These are phyloP conservation scores for Callospermophilus lateralis DNA, from an alignment of 2,113 vertebrate genomes.

Conservation along the genomic window DNA sequence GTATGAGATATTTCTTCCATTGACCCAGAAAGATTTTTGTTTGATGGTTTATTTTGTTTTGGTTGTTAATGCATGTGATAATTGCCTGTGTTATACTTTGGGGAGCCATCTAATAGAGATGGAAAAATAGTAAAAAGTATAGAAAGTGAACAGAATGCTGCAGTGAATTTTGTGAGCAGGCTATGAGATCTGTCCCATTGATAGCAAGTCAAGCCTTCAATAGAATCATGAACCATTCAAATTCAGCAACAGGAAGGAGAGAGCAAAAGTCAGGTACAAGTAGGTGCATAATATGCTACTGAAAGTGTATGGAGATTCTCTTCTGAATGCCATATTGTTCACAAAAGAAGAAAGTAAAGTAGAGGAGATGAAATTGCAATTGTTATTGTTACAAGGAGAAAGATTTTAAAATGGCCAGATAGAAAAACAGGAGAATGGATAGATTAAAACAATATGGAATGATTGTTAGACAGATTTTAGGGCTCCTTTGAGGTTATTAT, in stretches of 20 bases:
- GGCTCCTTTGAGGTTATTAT: background rate
- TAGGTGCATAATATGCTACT: background rate
- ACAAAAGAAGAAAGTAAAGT: background rate
- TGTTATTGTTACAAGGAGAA: background rate
- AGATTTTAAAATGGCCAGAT: background rate
- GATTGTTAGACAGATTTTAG: background rate
- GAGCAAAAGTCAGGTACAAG: accelerated
- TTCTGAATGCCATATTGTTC: background rate
- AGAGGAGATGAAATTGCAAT: background rate
- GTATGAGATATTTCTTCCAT: background rate
- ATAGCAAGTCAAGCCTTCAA: background rate
- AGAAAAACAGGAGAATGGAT: background rate
- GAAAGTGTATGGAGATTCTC: background rate
- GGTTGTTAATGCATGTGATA: background rate
- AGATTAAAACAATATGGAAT: background rate
- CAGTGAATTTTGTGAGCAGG: background rate
- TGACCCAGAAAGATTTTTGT: background rate
- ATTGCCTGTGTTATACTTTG: background rate
- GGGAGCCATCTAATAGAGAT: background rate
- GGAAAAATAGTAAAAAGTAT: background rate
- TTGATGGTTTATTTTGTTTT: background rate
- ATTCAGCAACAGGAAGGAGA: background rate
- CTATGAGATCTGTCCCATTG: background rate
- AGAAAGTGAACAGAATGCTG: background rate
- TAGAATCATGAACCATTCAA: background rate